phyloP scores from a whole-genome alignment of 2,797 vertebrate genomes.

The Esox lucius region DNA sequence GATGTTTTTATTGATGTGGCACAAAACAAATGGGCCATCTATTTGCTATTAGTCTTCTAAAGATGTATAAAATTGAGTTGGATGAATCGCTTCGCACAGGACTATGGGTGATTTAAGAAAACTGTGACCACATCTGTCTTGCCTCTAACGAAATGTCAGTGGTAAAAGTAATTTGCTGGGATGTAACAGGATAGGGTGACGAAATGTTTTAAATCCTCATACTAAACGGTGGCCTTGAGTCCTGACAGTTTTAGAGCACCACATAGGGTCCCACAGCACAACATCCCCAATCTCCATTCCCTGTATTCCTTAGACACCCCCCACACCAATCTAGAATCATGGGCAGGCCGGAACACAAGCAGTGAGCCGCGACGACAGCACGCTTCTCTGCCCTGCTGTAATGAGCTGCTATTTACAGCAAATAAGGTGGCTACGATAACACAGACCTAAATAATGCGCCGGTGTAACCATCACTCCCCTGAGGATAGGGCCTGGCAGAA shows the following conservation, averaged over 20 bases:
- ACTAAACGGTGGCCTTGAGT: slow-evolving; percentile 76
- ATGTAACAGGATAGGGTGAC: slow-evolving; percentile 43
- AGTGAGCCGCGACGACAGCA: slow-evolving; percentile 73
- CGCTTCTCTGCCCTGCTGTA: slow-evolving; percentile 80
- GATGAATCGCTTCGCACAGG: slow-evolving; percentile 66
- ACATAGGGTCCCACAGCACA: slow-evolving; percentile 41
- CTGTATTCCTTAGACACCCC: slow-evolving; percentile 48
- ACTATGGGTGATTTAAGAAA: slow-evolving; percentile 75
- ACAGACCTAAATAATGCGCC: slow-evolving; percentile 82
- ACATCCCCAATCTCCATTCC: slow-evolving; percentile 50
- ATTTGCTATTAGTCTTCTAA: slow-evolving; percentile 55
- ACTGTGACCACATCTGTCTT: slow-evolving; percentile 77
- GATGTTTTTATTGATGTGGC: slow-evolving; percentile 58
- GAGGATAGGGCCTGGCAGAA: slow-evolving; percentile 46
- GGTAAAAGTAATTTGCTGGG: slow-evolving; percentile 50
- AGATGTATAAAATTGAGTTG: slow-evolving; percentile 59
- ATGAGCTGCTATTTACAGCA: slow-evolving; percentile 87
- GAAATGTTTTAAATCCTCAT: slow-evolving; percentile 71
- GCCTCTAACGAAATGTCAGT: slow-evolving; percentile 75
- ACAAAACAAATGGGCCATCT: slow-evolving; percentile 48
- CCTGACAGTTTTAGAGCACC: slow-evolving; percentile 74
- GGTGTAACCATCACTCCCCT: slow-evolving; percentile 72
- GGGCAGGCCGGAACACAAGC: slow-evolving; percentile 39
- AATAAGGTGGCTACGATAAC: slow-evolving; percentile 84
- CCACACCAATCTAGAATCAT: slow-evolving; percentile 12